These are phyloP conservation scores for Nettapus auritus DNA, from an alignment of 2,113 vertebrate genomes.

Conservation along the genomic window DNA sequence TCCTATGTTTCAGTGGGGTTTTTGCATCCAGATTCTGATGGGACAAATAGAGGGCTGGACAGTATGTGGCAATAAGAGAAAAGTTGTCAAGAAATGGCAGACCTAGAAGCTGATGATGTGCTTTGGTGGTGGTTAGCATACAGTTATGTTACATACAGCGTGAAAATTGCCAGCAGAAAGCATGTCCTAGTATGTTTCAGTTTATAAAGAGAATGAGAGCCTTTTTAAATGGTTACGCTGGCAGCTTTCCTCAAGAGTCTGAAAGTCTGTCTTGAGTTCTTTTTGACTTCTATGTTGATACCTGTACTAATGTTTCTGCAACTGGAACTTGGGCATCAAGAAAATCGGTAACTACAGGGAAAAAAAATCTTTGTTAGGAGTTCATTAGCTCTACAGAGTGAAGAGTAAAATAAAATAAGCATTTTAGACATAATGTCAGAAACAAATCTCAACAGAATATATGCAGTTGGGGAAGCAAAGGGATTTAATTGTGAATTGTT, in stretches of 20 bases:
- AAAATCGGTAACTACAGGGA: neutral
- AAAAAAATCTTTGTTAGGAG: neutral
- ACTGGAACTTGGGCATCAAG: neutral
- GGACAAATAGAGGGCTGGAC: neutral
- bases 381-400: neutral
- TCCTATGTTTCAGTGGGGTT: neutral
- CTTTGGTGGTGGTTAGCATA: neutral
- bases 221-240: neutral
- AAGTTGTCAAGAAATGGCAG: neutral
- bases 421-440: neutral
- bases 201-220: neutral
- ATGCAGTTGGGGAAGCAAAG: neutral
- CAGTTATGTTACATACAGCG: neutral
- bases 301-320: neutral
- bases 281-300: neutral
- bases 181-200: neutral
- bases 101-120: neutral
- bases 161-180: neutral
- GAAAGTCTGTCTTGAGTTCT: neutral
- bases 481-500: neutral
- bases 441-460: neutral
- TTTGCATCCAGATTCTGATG: neutral
- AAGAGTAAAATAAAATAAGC: neutral
- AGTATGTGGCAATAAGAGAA: neutral
- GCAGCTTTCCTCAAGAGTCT: neutral